Evolutionary conservation across 2,797 vertebrate species (phyloP), one percentile per base, ranked within the genome.

Genomic region (Columba guinea): DNA sequence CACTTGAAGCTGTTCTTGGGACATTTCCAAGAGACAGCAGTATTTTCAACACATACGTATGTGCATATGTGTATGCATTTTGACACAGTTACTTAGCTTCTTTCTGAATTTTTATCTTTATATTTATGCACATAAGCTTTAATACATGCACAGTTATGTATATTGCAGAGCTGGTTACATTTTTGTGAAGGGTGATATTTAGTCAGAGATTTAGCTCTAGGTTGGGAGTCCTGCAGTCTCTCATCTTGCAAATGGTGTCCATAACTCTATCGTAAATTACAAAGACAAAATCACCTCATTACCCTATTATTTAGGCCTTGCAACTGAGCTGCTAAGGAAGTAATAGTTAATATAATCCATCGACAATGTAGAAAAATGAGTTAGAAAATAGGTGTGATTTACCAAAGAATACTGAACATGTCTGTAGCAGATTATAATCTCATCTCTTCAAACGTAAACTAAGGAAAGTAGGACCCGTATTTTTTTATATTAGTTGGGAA

Each of bases 1-100:
- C 13, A 62, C 46, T 65, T 90, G 62, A 87, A 83, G 52, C 26
- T 60, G 12, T 44, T 73, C 48, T 92, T 94, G 69, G 74, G 35
- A 34, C n/a, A 26, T 60, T 96, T 92, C 84, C 89, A 94, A 78
- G 53, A 82, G 74, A 56, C 52, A 63, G 49, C 26, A 89, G 32
- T 70, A 64, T 87, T 93, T 94, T 91, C 49, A 80, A 23, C 70
- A 77, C 37, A 49, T 53, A 52, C 13, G 3, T 55, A n/a, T 26
- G 7, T 65, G 39, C 46, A 46, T 16, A 2, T 35, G 18, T 44
- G 15, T 35, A 67, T 78, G 51, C 7, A n/a, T 76, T 94, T 86
- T 4, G 9, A 70, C 28, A 55, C 28, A 65, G 28, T 63, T 88
- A 21, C 34, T 41, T 27, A 41, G 73, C 11, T 4, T 74, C 37